A percentile compares a stretch with the other conserved stretches of the same genome.
Conservation (phyloP, 35 echinoderm and acorn worm genomes). For the Diadema setosum region DNA sequence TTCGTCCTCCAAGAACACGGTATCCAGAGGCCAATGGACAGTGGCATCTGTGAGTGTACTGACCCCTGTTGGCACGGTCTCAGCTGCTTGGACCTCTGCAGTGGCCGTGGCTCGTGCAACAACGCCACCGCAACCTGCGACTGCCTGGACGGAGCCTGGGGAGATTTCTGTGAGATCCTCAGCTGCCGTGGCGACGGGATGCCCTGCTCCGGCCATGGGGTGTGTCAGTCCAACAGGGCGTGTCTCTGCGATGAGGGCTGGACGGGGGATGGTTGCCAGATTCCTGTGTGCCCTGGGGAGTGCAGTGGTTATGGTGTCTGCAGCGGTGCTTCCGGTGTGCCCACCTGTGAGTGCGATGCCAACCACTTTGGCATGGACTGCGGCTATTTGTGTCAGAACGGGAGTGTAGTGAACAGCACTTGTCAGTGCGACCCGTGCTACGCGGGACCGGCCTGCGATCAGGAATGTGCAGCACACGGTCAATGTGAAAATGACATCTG, state of each 20-base stretch:
- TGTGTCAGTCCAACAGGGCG: constrained; percentile 25
- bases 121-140: background rate
- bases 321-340: constrained; percentile 53
- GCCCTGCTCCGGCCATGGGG: constrained; percentile 65
- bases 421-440: constrained; percentile 75
- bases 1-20: constrained; percentile 32
- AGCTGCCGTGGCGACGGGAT: constrained; percentile 56
- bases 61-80: constrained; percentile 77
- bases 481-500: constrained; percentile 48
- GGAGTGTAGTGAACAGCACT: constrained; percentile 11
- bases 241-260: constrained; percentile 71
- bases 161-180: constrained; percentile 47
- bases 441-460: constrained; percentile 55
- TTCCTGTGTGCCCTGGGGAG: constrained; percentile 75
- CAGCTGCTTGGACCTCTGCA: constrained; percentile 55
- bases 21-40: constrained; percentile 66
- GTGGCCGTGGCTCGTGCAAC: constrained; percentile 26
- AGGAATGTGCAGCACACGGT: constrained; percentile 78
- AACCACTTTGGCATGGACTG: constrained; percentile 62
- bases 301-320: constrained; percentile 73
- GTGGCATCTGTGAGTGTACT: constrained; percentile 77
- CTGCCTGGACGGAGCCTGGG: constrained; percentile 44
- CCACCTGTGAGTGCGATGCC: constrained; percentile 50
- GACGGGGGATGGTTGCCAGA: constrained; percentile 61
- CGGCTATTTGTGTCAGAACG: constrained; percentile 52